These are phyloP conservation scores for Drosophila orena DNA, from an alignment of 1,140 invertebrate species.

Conservation along the genomic window DNA sequence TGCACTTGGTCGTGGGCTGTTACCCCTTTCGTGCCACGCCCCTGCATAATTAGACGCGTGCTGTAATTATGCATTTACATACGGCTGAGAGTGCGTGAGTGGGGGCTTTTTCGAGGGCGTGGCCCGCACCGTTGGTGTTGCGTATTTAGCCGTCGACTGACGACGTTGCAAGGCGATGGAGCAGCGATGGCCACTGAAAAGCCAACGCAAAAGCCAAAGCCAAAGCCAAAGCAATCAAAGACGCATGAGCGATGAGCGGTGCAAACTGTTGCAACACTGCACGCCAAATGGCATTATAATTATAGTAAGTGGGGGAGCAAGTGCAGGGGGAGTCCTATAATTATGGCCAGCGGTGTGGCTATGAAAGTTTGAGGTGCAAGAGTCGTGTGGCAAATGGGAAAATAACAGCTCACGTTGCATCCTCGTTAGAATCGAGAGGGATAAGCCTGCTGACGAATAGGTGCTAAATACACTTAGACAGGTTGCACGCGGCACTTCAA, in stretches of 20 bases:
- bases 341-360: conserved; percentile 54
- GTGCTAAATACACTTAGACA: conserved; percentile 14
- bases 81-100: conserved; percentile 26
- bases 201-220: conserved; percentile 10
- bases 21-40: conserved; percentile 11
- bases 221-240: conserved; percentile 50
- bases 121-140: conserved; percentile 36
- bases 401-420: conserved; percentile 46
- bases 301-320: conserved; percentile 17
- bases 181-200: conserved; percentile 14
- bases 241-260: conserved; percentile 47
- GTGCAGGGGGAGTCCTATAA: conserved; percentile 30
- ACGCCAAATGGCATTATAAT: conserved; percentile 64
- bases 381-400: conserved; percentile 44
- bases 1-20: conserved; percentile 12
- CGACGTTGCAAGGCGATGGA: conserved; percentile 14
- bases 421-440: conserved; percentile 22
- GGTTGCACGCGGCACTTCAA: neutral
- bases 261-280: conserved; percentile 47
- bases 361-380: conserved; percentile 5
- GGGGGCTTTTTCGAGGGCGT: conserved; percentile 59
- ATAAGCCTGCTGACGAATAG: conserved; percentile 4
- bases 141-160: conserved; percentile 50
- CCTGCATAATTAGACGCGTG: conserved; percentile 76
- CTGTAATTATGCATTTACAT: conserved; percentile 61